A percentile compares a stretch with the other conserved stretches of the same genome.
phyloP scores from a whole-genome alignment of 2,113 vertebrate species.

The Haliaeetus leucogaster region DNA sequence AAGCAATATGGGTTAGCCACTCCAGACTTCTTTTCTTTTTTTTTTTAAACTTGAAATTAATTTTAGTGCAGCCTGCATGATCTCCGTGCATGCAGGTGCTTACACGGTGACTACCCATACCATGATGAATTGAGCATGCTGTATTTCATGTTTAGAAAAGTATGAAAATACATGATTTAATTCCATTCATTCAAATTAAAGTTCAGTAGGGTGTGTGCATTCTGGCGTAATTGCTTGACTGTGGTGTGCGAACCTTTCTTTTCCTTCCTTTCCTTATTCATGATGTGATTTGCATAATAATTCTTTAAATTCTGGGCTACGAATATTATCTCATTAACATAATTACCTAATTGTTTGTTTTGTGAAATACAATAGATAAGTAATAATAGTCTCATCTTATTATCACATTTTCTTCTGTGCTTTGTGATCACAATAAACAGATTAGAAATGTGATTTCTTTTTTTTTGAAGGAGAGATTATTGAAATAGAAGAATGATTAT shows the following conservation, averaged over 20 bases:
- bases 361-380: slow-evolving; percentile 30
- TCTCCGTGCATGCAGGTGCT: neutral
- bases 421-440: slow-evolving; percentile 22
- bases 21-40: too few relatives aligned
- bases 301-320: neutral
- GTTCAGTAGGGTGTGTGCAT: neutral
- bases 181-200: neutral
- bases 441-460: neutral
- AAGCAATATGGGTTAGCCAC: neutral
- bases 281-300: slow-evolving; percentile 55
- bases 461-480: neutral
- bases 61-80: neutral
- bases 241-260: neutral
- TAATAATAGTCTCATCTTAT: slow-evolving; percentile 16
- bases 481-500: neutral
- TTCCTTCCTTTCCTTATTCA: neutral
- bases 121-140: neutral
- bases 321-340: slow-evolving; percentile 55
- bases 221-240: neutral
- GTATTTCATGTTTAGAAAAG: neutral
- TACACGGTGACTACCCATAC: fast-evolving
- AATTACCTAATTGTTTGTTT: slow-evolving; percentile 54
- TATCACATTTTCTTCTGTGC: neutral
- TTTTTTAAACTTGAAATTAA: neutral
- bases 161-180: neutral